phyloP scores from a whole-genome alignment of 2,888 invertebrate genomes.

The Dastarcus helophoroides region DNA sequence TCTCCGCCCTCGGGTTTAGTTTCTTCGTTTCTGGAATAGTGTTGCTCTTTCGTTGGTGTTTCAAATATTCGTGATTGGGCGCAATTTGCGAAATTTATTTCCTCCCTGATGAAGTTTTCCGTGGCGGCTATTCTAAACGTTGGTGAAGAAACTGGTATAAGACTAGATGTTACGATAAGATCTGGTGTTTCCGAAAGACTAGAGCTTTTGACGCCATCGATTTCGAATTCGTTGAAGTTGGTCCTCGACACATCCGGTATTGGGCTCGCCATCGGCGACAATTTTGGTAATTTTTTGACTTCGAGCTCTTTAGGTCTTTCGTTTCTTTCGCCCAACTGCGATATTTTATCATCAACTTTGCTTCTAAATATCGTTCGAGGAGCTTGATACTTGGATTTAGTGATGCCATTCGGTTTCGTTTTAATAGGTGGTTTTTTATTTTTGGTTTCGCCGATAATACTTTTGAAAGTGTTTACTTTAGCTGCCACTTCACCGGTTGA shows the following conservation, averaged over 20 bases:
- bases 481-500: conserved; percentile 51
- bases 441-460: conserved; percentile 47
- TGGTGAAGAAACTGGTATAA: conserved; percentile 14
- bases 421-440: conserved; percentile 34
- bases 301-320: neutral
- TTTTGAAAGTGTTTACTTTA: conserved; percentile 52
- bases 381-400: conserved; percentile 5
- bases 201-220: conserved; percentile 15
- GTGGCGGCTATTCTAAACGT: conserved; percentile 17
- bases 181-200: conserved; percentile 38
- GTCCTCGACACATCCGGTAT: conserved; percentile 34
- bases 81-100: conserved; percentile 10
- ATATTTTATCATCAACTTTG: neutral
- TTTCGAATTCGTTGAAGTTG: conserved; percentile 15
- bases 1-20: conserved; percentile 4
- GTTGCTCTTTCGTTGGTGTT: conserved; percentile 1
- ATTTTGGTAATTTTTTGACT: conserved; percentile 2
- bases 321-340: neutral
- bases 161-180: conserved; percentile 36
- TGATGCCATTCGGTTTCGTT: conserved; percentile 36
- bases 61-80: too few relatives aligned
- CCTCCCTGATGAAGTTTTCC: conserved; percentile 21
- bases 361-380: conserved; percentile 4
- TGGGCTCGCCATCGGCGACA: conserved; percentile 24
- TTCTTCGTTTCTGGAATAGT: neutral